Evolutionary conservation across 2,797 vertebrate genomes (phyloP), one percentile per base, ranked within the genome.

Genomic region (Sebastiscus tertius): DNA sequence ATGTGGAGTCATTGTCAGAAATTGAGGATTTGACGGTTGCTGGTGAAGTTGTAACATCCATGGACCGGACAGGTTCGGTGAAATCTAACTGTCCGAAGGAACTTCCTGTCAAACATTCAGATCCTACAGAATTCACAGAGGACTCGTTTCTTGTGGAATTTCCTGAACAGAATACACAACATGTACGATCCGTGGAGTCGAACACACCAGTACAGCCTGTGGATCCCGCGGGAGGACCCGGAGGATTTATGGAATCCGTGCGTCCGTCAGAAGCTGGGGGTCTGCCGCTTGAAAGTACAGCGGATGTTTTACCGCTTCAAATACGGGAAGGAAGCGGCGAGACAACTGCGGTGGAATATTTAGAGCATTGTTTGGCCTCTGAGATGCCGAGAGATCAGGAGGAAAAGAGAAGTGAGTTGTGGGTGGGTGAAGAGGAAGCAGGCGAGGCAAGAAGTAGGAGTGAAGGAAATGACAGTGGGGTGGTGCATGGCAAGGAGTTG

Each of bases 311-410:
- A 55, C 63, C 49, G 4, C 72, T 63, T 82, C 36, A 80, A 61
- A 71, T 54, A 79, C n/a, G 2, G 84, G 88, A 89, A 88, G 89
- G 89, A 89, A 87, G 64, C 24, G 5, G 66, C 11, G 80, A 75
- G 68, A 73, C 72, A 29, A 74, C 77, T 64, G 58, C 0, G 1
- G 49, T 60, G 67, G 85, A 66, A 75, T 52, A 56, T 71, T 69
- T 72, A 33, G 78, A 66, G 72, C 82, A 88, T 87, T 88, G 86
- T 90, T 86, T 75, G 34, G 52, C 55, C 33, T 59, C 55, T 4
- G 75, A 80, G 78, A 83, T 72, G 71, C 49, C 58, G 27, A 75
- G 60, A 76, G 87, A 83, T 71, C 56, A 24, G 39, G 75, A 81
- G 69, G 76, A 79, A 77, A 76, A 75, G 58, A 71, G 24, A 73